Evolutionary conservation across 2,888 invertebrate species (phyloP), one percentile per base, ranked within the genome.

Genomic region (Aleiodes alternator): DNA sequence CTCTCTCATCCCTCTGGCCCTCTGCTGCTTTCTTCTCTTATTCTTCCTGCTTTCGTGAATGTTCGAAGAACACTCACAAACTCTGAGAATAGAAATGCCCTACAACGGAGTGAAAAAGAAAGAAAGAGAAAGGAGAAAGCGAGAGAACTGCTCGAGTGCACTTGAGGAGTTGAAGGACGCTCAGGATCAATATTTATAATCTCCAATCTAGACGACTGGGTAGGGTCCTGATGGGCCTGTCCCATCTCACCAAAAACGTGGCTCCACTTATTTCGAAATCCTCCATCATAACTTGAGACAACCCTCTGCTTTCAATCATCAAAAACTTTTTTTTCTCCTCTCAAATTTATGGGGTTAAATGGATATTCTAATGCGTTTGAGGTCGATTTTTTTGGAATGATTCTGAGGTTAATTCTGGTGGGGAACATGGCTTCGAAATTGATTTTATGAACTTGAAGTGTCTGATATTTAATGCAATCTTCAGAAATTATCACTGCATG

Each of bases 141-240:
- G 83, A 87, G 84, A 85, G 84, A 82, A 84, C 82, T 82, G 82
- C 82, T 86, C 82, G 83, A 87, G 87, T 83, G 81, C 82, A 84
- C 88, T 88, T 82, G 76, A 85, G 78, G 8, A 51, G 75, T 80
- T 87, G 82, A 86, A 87, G 87, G 83, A 87, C 85, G 84, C 86
- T 82, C 82, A 84, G 86, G 86, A 88, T 88, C 88, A 87, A 88
- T 87, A 88, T 88, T 88, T 88, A 87, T 87, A 87, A 87, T 88
- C 87, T 86, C 85, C 84, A 86, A 86, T 85, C 84, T 81, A 79
- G 84, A 85, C 83, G 82, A 79, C 82, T 68, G 14, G 50, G 83
- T 82, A 82, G 83, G 81, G 81, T 80, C 80, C 76, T 75, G 59
- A 31, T 59, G 48, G 31, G 70, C 81, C 82, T 82, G 82, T 79